Evolutionary conservation across 1,140 invertebrate genomes (phyloP), one percentile per base, ranked within the genome.

Genomic region (Drosophila dunni): DNA sequence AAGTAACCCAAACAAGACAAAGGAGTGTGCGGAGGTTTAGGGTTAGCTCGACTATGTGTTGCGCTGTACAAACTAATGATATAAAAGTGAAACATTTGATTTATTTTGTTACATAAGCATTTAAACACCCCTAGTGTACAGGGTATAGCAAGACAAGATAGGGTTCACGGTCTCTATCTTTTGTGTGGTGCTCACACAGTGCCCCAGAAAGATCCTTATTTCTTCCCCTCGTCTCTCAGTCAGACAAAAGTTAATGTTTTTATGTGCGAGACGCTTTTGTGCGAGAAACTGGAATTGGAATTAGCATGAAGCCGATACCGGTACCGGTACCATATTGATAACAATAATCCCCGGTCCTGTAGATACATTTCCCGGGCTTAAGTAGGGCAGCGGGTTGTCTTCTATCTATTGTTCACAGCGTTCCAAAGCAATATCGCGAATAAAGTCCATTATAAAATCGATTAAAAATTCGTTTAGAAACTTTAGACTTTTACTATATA

Each of bases 171-270:
- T 69, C 63, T 85, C 75, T 77, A 8, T 65, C 60, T 68, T 5
- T 84, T 70, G 67, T 75, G 29, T 70, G 7, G 51, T 53, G 46
- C 58, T 48, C 72, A 51, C 24, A 29, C 44, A 9, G 48, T 45
- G 58, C 63, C 15, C 54, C 40, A 53, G 44, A 54, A 44, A 45
- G 69, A 77, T 84, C 68, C 63, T 68, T 64, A 24, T 44, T 57
- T 54, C 44, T 44, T 17, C 13, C 67, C 53, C 65, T 81, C 54
- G 54, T 65, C 58, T 53, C 54, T 45, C 46, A 56, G 50, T 53
- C 36, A 66, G 64, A 62, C 65, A 78, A 69, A 86, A 85, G 82
- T 85, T 88, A 86, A 88, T 83, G 81, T 74, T 75, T 79, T 74
- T 71, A 88, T 76, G 67, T 69, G 79, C n/a, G 13, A 33, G 46